phyloP scores from a whole-genome alignment of 2,888 invertebrate genomes.

The Caenorhabditis uteleia region DNA sequence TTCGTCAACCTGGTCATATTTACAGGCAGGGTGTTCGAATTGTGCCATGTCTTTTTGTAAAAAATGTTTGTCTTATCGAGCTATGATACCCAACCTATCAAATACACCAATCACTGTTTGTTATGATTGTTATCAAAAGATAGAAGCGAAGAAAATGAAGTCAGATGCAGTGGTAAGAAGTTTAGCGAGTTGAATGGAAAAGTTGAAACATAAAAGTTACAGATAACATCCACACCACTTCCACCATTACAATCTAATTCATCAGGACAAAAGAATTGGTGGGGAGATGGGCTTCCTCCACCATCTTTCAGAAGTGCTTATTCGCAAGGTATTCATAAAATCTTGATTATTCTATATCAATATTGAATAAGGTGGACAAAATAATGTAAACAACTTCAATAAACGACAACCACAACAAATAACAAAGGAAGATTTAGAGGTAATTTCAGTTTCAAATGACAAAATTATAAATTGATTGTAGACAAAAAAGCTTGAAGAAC shows the following conservation, averaged over 20 bases:
- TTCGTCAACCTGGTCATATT: not conserved
- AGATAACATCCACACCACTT: conserved; percentile 27
- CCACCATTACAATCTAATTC: not conserved
- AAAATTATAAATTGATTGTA: not conserved
- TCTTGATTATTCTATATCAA: not conserved
- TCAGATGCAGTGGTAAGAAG: conserved; percentile 10
- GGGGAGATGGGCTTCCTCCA: conserved; percentile 61
- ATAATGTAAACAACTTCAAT: not conserved
- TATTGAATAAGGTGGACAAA: not conserved
- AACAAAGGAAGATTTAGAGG: not conserved
- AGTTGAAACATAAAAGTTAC: not conserved
- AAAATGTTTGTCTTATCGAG: conserved; percentile 57
- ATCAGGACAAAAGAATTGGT: conserved; percentile 41
- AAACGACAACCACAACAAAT: not conserved
- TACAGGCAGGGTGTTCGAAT: conserved; percentile 58
- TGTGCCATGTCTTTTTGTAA: conserved; percentile 65
- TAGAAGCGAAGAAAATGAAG: conserved; percentile 36
- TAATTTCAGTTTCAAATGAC: not conserved
- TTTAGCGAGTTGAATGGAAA: not conserved
- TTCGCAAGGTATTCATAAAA: not conserved
- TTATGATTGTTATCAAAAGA: conserved; percentile 51
- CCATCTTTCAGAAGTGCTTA: conserved; percentile 46
- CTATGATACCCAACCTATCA: conserved; percentile 50
- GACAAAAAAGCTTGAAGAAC: conserved; percentile 18
- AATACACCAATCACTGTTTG: conserved; percentile 61